Percentiles rank a stretch among this genome's conserved stretches.
Evolutionary conservation across 2,888 invertebrate genomes (phyloP).

Genomic region (Drosophila atripex): DNA sequence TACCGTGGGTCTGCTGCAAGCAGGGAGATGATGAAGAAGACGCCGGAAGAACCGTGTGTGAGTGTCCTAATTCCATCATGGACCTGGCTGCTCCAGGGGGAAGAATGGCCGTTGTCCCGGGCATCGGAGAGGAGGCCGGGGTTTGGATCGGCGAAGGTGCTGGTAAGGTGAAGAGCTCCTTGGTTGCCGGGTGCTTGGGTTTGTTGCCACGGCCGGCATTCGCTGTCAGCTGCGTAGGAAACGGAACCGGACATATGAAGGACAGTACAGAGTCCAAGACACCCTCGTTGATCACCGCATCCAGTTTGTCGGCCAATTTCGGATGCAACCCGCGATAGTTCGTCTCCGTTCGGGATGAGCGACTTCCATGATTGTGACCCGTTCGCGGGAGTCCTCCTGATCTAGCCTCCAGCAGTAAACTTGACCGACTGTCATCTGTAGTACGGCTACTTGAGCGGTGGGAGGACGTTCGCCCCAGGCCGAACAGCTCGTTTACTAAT

Average conservation of each 20-base stretch:
- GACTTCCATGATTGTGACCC: conserved; percentile 42
- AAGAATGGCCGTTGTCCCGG: conserved; percentile 4
- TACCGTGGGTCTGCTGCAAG: conserved; percentile 15
- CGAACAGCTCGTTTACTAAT: conserved; percentile 80
- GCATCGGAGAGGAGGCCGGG: conserved; percentile 3
- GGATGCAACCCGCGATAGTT: conserved; percentile 74
- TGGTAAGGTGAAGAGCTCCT: conserved; percentile 24
- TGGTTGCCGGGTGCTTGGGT: conserved; percentile 32
- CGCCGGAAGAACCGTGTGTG: conserved; percentile 6
- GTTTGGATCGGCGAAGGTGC: conserved; percentile 1
- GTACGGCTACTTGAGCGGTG: conserved; percentile 11
- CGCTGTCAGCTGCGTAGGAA: conserved; percentile 50
- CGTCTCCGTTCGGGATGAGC: conserved; percentile 22
- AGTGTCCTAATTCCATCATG: conserved; percentile 29
- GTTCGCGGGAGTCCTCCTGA: conserved; percentile 27
- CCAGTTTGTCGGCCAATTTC: conserved; percentile 79
- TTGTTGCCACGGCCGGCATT: conserved; percentile 26
- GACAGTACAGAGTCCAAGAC: conserved; percentile 92
- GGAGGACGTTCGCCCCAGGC: conserved; percentile 38
- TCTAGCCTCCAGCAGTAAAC: conserved; percentile 39
- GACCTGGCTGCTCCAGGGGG: conserved; percentile 30
- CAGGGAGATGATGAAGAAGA: conserved; percentile 9
- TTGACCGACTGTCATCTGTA: conserved; percentile 34
- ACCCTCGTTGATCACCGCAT: conserved; percentile 91
- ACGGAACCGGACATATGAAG: conserved; percentile 86